phyloP scores from a whole-genome alignment of 2,797 vertebrate genomes.

The Aphelocoma californica region DNA sequence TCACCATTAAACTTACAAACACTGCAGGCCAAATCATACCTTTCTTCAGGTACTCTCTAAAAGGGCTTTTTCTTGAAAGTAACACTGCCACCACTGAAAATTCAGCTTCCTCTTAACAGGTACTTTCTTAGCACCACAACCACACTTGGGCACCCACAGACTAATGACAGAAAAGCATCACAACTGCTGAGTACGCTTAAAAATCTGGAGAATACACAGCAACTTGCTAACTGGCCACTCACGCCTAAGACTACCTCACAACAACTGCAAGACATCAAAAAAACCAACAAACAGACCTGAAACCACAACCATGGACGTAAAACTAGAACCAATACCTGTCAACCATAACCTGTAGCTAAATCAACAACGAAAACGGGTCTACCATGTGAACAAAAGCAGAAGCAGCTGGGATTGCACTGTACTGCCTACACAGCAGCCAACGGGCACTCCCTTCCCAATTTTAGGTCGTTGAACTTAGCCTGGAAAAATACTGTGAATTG shows the following conservation, averaged over 20 bases:
- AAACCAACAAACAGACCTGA: background rate
- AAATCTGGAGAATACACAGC: fast-evolving
- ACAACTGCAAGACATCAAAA: background rate
- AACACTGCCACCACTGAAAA: background rate
- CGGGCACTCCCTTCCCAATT: constrained; percentile 16
- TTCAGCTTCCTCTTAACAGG: background rate
- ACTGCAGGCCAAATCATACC: background rate
- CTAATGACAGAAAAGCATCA: background rate
- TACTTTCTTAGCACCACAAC: background rate
- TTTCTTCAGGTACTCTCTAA: background rate
- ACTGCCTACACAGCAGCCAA: constrained; percentile 50
- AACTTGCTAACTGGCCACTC: background rate
- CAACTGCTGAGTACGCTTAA: fast-evolving
- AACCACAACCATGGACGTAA: background rate
- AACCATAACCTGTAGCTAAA: background rate
- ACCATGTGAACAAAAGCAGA: background rate
- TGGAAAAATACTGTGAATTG: constrained; percentile 43
- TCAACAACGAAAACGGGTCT: background rate
- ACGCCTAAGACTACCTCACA: background rate
- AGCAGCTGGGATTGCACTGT: background rate
- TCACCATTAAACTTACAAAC: background rate
- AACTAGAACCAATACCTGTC: background rate
- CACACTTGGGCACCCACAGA: background rate
- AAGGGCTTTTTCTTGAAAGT: fast-evolving
- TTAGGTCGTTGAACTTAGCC: constrained; percentile 53